Evolutionary conservation across 2,797 vertebrate species (phyloP), one percentile per base, ranked within the genome.

Genomic region (Peromyscus nudipes): DNA sequence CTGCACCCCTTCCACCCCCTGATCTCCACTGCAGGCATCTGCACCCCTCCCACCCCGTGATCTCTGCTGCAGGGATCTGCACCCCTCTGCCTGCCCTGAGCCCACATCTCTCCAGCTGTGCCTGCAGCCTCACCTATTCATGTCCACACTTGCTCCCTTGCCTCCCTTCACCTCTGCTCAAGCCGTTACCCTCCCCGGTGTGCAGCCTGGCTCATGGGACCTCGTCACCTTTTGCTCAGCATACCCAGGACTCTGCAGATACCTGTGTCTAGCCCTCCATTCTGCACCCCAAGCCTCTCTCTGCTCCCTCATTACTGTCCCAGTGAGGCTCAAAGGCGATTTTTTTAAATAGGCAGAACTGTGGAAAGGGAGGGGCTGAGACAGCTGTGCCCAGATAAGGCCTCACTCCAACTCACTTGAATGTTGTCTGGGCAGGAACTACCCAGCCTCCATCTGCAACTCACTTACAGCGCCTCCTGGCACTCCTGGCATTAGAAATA

Each of bases 131-230:
- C 85, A 7, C n/a, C 62, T 52, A 6, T 13, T 29, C 77, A 34
- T 9, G 14, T 1, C 3, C 0, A 1, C 1, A 8, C 17, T 43
- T 34, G 4, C 62, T 73, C 34, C 60, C 27, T 49, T 19, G 13
- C 49, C 12, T 46, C 21, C 0, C 69, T 46, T 27, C 0, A 4
- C 43, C 81, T 64, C 0, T 25, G n/a, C 23, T 55, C 69, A n/a
- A 31, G 31, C 77, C 46, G 71, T 6, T 57, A 62, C 31, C 55
- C 85, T 69, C 55, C 34, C 23, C 3, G 6, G 13, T n/a, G 1
- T 9, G 43, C 23, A 27, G 0, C 62, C 46, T 0, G 14, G n/a
- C 21, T 4, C 8, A 0, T 0, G 9, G 13, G 6, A 40, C 55
- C 7, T 2, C 23, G 0, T 12, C 84, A 57, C 40, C 65, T 27